phyloP scores from a whole-genome alignment of 2,888 invertebrate species.

The Leucoptera coffeella region DNA sequence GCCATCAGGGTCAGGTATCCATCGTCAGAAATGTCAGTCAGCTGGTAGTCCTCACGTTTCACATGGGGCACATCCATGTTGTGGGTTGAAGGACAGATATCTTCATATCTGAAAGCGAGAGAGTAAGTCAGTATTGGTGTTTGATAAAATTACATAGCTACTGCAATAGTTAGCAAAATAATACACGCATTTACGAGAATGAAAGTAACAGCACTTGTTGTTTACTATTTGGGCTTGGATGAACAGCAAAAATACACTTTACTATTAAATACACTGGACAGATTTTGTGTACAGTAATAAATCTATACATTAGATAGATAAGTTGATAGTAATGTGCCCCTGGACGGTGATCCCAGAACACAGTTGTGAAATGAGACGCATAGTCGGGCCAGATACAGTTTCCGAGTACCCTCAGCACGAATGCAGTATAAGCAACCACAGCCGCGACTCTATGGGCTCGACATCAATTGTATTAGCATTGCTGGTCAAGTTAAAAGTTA shows the following conservation, averaged over 20 bases:
- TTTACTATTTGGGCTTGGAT: too few species aligned
- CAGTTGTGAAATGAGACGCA: slow-evolving; percentile 36
- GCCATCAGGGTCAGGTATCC: slow-evolving; percentile 92
- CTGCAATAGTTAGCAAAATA: too few species aligned
- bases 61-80: slow-evolving; percentile 99
- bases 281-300: too few species aligned
- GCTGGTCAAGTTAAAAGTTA: too few species aligned
- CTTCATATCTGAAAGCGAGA: slow-evolving; percentile 73
- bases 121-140: background rate
- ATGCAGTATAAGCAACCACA: slow-evolving; percentile 19
- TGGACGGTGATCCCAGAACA: slow-evolving; percentile 40
- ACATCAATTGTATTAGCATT: too few species aligned
- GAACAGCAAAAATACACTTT: too few species aligned
- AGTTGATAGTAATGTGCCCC: slow-evolving; percentile 23
- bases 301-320: slow-evolving; percentile 11
- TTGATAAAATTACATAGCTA: slow-evolving; percentile 2
- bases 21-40: slow-evolving; percentile 88
- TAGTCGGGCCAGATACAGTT: slow-evolving; percentile 34
- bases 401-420: slow-evolving; percentile 50
- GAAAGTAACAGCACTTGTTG: too few species aligned
- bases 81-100: slow-evolving; percentile 99
- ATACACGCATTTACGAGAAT: too few species aligned
- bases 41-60: slow-evolving; percentile 95
- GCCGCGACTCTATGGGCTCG: slow-evolving; percentile 52
- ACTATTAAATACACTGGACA: too few species aligned